Evolutionary conservation across 2,113 vertebrate species (phyloP).

Genomic region (Gobiocypris rarus): DNA sequence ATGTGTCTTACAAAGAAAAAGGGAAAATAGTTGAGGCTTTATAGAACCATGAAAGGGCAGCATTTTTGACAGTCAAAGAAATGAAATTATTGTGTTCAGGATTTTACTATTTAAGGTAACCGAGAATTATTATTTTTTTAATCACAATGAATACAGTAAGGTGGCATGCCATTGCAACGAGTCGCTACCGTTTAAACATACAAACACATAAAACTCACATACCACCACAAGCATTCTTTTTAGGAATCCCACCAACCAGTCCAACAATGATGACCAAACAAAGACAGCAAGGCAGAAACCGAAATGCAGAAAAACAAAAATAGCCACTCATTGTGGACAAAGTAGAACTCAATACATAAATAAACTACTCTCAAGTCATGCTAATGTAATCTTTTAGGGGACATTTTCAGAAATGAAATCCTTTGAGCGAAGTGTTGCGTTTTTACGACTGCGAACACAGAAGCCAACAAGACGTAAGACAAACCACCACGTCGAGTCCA

Average conservation of each 20-base stretch:
- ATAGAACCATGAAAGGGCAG: not conserved
- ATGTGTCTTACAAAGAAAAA: not conserved
- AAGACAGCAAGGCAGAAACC: not conserved
- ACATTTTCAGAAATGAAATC: not conserved
- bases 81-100: not conserved
- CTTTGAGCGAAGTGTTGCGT: not conserved
- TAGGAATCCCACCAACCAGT: not conserved
- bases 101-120: not conserved
- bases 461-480: not conserved
- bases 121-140: not conserved
- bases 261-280: not conserved
- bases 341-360: not conserved
- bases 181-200: not conserved
- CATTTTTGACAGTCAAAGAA: not conserved
- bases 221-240: constrained; percentile 8
- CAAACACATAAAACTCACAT: constrained; percentile 4
- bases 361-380: not conserved
- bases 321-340: not conserved
- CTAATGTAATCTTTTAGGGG: constrained; percentile 2
- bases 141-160: not conserved
- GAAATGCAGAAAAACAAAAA: not conserved
- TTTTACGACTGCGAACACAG: not conserved
- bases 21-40: not conserved
- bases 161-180: not conserved
- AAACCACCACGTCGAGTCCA: constrained; percentile 27